These are phyloP conservation scores for Penaeus indicus DNA, from an alignment of 1,140 invertebrate genomes.

Conservation along the genomic window DNA sequence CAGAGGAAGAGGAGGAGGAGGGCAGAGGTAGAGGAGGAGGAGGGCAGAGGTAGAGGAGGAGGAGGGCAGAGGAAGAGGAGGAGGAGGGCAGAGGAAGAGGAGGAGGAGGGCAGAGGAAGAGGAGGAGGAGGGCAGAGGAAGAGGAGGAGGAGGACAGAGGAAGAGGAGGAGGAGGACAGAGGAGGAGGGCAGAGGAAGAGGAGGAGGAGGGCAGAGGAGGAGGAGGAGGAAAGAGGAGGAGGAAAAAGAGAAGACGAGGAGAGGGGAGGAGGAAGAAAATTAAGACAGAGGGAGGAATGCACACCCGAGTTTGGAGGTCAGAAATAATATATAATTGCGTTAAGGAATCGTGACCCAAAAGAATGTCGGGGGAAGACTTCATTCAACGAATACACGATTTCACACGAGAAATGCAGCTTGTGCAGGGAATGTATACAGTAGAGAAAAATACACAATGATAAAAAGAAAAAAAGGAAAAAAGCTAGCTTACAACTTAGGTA, in stretches of 20 bases:
- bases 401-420: too few species aligned
- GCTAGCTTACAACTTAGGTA: too few species aligned
- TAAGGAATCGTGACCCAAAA: too few species aligned
- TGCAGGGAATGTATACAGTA: too few species aligned
- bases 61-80: background rate
- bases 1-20: background rate
- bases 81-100: background rate
- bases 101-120: too few species aligned
- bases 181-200: background rate
- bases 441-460: too few species aligned
- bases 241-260: background rate
- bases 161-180: background rate
- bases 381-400: too few species aligned
- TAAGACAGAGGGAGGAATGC: background rate
- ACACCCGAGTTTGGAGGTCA: background rate
- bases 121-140: background rate
- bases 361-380: too few species aligned
- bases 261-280: background rate
- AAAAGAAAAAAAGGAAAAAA: too few species aligned
- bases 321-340: background rate
- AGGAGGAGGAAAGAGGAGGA: background rate
- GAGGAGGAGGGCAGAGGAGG: background rate
- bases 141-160: background rate
- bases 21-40: background rate
- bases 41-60: background rate